These are phyloP conservation scores for Temnopleurus reevesii DNA, from an alignment of 53 echinoderm and acorn worm genomes.

Conservation along the genomic window DNA sequence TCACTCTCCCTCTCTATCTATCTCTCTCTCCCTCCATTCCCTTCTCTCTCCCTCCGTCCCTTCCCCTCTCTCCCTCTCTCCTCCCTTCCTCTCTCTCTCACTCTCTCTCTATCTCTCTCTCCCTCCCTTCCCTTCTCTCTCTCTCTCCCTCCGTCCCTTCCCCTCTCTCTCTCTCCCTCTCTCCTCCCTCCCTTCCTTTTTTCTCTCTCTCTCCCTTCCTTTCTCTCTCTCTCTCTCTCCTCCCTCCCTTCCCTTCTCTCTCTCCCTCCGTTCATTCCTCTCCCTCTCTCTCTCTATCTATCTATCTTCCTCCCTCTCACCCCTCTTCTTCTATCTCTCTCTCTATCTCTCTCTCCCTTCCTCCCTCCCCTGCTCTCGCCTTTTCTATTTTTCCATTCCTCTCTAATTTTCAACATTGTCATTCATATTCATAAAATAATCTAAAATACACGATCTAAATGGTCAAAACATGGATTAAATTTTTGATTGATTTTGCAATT, in stretches of 20 bases:
- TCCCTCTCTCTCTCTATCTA: not conserved
- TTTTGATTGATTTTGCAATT: too few species aligned
- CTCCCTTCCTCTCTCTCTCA: not conserved
- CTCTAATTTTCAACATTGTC: too few species aligned
- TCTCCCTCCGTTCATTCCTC: not conserved
- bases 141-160: not conserved
- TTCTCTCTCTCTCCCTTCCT: not conserved
- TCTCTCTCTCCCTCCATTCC: not conserved
- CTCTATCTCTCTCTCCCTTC: not conserved
- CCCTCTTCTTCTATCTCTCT: not conserved
- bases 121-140: not conserved
- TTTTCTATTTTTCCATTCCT: too few species aligned
- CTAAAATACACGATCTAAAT: too few species aligned
- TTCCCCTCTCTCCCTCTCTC: not conserved
- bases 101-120: not conserved
- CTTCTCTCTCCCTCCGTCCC: not conserved
- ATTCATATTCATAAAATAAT: too few species aligned
- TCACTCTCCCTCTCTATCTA: not conserved
- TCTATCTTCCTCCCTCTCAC: not conserved
- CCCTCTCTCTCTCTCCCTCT: not conserved
- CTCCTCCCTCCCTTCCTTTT: not conserved
- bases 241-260: not conserved
- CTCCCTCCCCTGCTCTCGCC: too few species aligned
- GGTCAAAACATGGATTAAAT: too few species aligned
- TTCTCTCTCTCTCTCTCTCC: not conserved